Evolutionary conservation across 2,113 vertebrate genomes (phyloP).

Genomic region (Hucho hucho): DNA sequence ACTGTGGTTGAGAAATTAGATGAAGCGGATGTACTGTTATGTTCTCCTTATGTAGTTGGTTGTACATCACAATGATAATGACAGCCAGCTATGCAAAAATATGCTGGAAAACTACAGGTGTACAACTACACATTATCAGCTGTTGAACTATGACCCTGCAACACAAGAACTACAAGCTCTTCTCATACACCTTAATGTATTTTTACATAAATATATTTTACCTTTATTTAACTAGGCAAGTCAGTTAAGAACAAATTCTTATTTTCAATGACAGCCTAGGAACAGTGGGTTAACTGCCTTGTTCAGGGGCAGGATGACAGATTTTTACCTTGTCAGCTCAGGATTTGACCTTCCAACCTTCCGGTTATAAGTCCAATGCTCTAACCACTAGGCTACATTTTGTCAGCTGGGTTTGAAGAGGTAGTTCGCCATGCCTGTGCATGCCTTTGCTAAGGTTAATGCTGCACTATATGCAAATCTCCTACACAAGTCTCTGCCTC

Average conservation of each 20-base stretch:
- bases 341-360: too few relatives aligned
- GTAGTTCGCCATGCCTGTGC: constrained; percentile 27
- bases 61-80: background rate
- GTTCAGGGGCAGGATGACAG: too few relatives aligned
- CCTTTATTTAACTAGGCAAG: too few relatives aligned
- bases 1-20: background rate
- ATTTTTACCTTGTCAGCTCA: too few relatives aligned
- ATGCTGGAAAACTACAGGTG: background rate
- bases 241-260: too few relatives aligned
- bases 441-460: constrained; percentile 35
- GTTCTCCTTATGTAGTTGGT: background rate
- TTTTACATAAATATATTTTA: too few relatives aligned
- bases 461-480: constrained; percentile 58
- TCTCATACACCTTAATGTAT: background rate
- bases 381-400: too few relatives aligned
- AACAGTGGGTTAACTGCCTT: too few relatives aligned
- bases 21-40: background rate
- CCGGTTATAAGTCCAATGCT: too few relatives aligned
- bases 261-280: too few relatives aligned
- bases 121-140: background rate
- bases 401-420: constrained; percentile 7
- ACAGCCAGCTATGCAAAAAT: background rate
- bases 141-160: constrained; percentile 7
- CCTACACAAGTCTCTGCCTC: background rate
- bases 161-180: too few relatives aligned